Conservation (phyloP, 2,113 vertebrate species). For the Himantopus leucocephalus region DNA sequence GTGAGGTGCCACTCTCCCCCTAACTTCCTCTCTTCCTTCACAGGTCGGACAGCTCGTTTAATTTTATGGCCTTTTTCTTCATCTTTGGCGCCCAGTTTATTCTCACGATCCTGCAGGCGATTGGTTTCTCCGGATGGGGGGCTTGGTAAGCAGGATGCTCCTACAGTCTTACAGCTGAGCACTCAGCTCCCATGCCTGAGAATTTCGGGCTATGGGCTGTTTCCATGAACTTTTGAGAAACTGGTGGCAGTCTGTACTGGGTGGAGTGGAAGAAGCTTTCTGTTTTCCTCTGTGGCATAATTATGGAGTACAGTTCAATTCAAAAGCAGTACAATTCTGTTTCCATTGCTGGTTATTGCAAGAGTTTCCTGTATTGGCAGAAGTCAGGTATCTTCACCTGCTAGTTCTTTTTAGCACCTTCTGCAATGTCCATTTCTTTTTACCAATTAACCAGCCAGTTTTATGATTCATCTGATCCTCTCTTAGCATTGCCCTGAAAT, state of each 20-base stretch:
- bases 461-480: background rate
- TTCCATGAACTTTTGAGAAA: background rate
- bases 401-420: background rate
- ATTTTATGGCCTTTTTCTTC: slow-evolving; percentile 98
- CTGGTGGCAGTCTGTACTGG: background rate
- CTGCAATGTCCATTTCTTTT: background rate
- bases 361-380: background rate
- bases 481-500: background rate
- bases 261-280: background rate
- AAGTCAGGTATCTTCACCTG: background rate
- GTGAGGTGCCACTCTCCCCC: background rate
- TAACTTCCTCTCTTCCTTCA: background rate
- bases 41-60: slow-evolving; percentile 95
- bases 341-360: background rate
- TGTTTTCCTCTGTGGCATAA: background rate
- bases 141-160: slow-evolving; percentile 81
- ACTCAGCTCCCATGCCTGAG: rapidly evolving
- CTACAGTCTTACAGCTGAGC: background rate
- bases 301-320: background rate
- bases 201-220: background rate
- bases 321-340: background rate
- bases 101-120: slow-evolving; percentile 81
- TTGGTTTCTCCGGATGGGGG: slow-evolving; percentile 88
- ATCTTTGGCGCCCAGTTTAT: slow-evolving; percentile 89
- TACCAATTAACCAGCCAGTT: background rate